Base-by-base conservation (phyloP, 2,113 vertebrate genomes). In the Morone saxatilis region DNA sequence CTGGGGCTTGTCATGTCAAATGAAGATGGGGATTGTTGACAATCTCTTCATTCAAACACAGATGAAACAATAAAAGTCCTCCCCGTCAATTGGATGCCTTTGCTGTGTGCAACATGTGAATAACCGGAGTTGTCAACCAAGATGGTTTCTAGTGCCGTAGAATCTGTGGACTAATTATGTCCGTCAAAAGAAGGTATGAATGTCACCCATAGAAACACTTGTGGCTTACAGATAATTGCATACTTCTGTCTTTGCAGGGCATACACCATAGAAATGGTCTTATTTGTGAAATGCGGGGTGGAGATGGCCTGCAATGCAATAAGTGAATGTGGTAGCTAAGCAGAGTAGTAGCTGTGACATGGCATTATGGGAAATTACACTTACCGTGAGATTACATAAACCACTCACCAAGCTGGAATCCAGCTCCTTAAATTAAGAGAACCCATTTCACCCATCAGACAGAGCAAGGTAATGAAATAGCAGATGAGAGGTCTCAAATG, bases 221-320 rank as follows among this genome's bases (percentile, higher is more conserved):
- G 93, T 83, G 79, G 89, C 94, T 89, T 86, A 91, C 92, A 95
- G 94, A 95, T 96, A 97, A 96, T 95, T 95, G 95, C 95, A 96
- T 95, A 94, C 95, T 96, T 95, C 88, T 94, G 93, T 96, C 90
- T 95, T 94, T 93, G 88, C 89, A 88, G 51, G 85, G 89, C 93
- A 86, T 89, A 91, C 93, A 94, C 96, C 96, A 95, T 96, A 96
- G 96, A 96, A 97, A 97, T 97, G 92, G 94, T 92, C 93, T 95
- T 96, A 94, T 95, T 94, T 93, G 85, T 91, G 86, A 93, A 92
- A 92, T 92, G 88, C 43, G 5, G 77, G 80, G 80, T 78, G 80
- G 83, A 87, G 88, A 85, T 77, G 68, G 89, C 70, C 88, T 40
- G 69, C 85, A 82, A 88, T 76, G 93, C 89, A 93, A 91, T 91